Conservation (phyloP, 2,888 invertebrate species). For the Eupithecia exiguata region DNA sequence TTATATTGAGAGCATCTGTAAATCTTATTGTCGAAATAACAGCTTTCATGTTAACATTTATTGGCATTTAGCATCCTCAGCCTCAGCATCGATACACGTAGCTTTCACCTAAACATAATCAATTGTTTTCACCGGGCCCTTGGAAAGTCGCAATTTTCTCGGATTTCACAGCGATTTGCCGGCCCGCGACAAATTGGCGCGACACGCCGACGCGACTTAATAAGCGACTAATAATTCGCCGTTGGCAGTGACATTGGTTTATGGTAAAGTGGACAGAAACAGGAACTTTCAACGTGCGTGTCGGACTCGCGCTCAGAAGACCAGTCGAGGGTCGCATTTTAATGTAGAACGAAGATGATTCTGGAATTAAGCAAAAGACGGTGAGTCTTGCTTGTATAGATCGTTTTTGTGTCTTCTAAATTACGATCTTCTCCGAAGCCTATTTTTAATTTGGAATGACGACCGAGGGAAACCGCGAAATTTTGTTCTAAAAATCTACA, state of each 20-base stretch:
- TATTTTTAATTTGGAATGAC: no score
- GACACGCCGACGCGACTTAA: slow-evolving; percentile 26
- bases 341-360: not conserved
- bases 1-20: not conserved
- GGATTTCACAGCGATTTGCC: slow-evolving; percentile 68
- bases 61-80: slow-evolving; percentile 2
- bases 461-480: no score
- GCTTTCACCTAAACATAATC: slow-evolving; percentile 64
- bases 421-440: no score
- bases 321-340: no score
- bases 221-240: slow-evolving; percentile 12
- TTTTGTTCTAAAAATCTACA: no score
- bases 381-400: no score
- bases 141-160: slow-evolving; percentile 56
- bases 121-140: slow-evolving; percentile 60
- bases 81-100: slow-evolving; percentile 1
- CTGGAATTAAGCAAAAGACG: no score
- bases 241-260: not conserved
- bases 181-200: slow-evolving; percentile 58
- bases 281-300: not conserved
- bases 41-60: slow-evolving; percentile 1
- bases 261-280: not conserved
- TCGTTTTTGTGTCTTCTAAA: no score
- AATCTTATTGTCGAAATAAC: not conserved
- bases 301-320: not conserved